Evolutionary conservation across 2,888 invertebrate species (phyloP).

Genomic region (Sinelater perroti): DNA sequence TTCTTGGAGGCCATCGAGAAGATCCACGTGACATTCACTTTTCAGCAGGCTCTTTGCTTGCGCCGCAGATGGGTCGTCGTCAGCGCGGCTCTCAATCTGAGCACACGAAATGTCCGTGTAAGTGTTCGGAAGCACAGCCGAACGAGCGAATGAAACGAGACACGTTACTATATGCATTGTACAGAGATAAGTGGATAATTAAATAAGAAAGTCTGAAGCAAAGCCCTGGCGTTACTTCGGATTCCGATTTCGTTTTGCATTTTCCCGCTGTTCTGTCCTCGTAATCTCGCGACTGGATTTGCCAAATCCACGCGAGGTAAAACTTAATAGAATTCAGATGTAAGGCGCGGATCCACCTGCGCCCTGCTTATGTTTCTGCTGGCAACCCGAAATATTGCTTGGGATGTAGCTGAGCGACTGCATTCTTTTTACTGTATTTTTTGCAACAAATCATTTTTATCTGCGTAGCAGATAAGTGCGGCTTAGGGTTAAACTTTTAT

Average conservation of each 20-base stretch:
- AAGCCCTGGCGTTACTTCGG: not conserved
- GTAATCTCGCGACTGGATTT: conserved; percentile 26
- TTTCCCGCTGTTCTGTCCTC: conserved; percentile 5
- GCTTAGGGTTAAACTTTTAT: too few relatives aligned
- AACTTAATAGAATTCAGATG: conserved; percentile 41
- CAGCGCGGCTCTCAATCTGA: too few relatives aligned
- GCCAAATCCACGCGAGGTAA: conserved; percentile 33
- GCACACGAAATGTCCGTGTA: not conserved
- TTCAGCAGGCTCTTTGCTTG: too few relatives aligned
- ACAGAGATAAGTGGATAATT: not conserved
- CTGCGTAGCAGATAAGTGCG: too few relatives aligned
- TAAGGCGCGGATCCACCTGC: conserved; percentile 39
- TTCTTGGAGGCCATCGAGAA: conserved; percentile 15
- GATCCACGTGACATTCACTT: conserved; percentile 21
- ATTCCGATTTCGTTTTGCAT: conserved; percentile 2
- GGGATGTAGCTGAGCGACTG: too few relatives aligned
- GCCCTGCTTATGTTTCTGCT: too few relatives aligned
- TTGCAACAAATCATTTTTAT: too few relatives aligned
- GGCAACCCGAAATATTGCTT: too few relatives aligned
- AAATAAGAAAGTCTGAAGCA: not conserved
- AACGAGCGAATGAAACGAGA: too few relatives aligned
- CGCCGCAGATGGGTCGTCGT: too few relatives aligned
- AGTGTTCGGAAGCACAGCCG: too few relatives aligned
- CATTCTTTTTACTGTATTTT: too few relatives aligned
- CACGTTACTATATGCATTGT: not conserved